Evolutionary conservation across 2,888 invertebrate genomes (phyloP), one percentile per base, ranked within the genome.

Genomic region (Hirtodrosophila alboralis): DNA sequence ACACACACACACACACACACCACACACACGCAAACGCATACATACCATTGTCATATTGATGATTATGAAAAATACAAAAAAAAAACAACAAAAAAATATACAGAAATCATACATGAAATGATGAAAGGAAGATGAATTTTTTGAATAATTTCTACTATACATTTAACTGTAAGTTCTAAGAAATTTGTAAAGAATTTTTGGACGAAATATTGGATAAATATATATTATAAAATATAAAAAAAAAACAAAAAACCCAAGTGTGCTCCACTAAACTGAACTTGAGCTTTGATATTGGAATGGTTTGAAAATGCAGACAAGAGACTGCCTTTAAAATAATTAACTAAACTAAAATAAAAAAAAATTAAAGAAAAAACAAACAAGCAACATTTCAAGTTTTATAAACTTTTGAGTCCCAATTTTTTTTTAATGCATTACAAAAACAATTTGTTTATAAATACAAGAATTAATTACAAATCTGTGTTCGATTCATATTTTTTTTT

Each of bases 111-210:
- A 59, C 52, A 68, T 64, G 54, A 77, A 61, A 58, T 44, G 66
- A 80, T 84, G 71, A 80, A 69, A 61, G 43, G 56, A 63, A 60
- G 69, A 53, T 36, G 70, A 83, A 64, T 85, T 83, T 81, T 83
- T 83, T 86, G 79, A 83, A 86, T 86, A 86, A 83, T 86, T 86
- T 83, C 81, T 83, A 83, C 87, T 75, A 83, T 86, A 86, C 86
- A 81, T 75, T 84, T 84, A 86, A 81, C 85, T 81, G 81, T 83
- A 83, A 83, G 86, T 86, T 83, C 81, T 86, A 83, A 84, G 81
- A 83, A 83, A 86, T 83, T 81, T 83, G 81, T 83, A 83, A 83
- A 83, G 81, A 83, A 83, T 83, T 86, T 79, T 83, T 83, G 83
- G 87, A 83, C 87, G 83, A 83, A 86, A 83, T 83, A 83, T 86